Percentiles rank a stretch among this genome's conserved stretches.
Conservation (phyloP, 2,797 vertebrate species). For the Glyptemys insculpta region DNA sequence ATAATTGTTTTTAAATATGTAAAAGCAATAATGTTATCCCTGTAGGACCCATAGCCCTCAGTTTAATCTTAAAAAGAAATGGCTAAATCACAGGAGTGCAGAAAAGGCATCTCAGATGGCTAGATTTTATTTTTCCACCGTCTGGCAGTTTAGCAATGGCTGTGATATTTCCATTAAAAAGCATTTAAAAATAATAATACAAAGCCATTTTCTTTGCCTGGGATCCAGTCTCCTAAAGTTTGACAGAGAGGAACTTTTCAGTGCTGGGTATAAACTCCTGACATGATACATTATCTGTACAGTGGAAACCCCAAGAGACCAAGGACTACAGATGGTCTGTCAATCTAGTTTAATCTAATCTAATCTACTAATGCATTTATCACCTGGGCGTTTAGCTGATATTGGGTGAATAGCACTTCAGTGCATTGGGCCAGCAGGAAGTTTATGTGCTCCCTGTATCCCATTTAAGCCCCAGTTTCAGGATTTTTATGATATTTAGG, state of each 20-base stretch:
- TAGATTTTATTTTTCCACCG: background rate
- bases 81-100: fast-evolving
- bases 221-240: background rate
- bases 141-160: background rate
- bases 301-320: background rate
- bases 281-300: background rate
- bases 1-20: background rate
- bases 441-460: fast-evolving
- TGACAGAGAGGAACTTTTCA: background rate
- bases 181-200: background rate
- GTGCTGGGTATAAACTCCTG: background rate
- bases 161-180: background rate
- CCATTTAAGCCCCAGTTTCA: background rate
- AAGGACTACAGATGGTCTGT: background rate
- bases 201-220: background rate
- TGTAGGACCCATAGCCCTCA: background rate
- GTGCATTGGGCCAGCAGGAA: background rate
- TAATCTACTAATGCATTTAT: background rate
- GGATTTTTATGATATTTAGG: background rate
- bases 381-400: background rate
- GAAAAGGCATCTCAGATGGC: background rate
- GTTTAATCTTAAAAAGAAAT: background rate
- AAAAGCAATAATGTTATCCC: background rate
- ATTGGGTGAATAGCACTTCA: fast-evolving
- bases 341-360: background rate